These are phyloP conservation scores for Anticlea derivata DNA, from an alignment of 2,888 invertebrate species.

Conservation along the genomic window DNA sequence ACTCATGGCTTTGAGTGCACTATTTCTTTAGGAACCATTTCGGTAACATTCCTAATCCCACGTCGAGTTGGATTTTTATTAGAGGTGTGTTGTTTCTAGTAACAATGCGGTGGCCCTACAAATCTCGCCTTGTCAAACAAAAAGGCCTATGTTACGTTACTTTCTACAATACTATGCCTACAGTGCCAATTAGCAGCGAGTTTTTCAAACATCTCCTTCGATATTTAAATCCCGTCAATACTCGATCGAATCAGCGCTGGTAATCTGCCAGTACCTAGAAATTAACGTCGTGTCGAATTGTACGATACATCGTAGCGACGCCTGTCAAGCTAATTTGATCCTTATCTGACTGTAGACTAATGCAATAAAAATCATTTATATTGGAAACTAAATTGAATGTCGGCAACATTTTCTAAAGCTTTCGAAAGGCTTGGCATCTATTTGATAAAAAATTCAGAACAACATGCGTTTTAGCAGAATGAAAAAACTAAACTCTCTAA, in stretches of 20 bases:
- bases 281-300: slow-evolving; percentile 18
- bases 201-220: neutral
- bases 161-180: neutral
- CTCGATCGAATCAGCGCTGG: slow-evolving; percentile 26
- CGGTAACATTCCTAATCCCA: neutral
- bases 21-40: too few relatives aligned
- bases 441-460: too few relatives aligned
- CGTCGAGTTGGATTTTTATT: too few relatives aligned
- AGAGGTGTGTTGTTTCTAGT: neutral
- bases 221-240: slow-evolving; percentile 22
- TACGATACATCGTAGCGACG: slow-evolving; percentile 4
- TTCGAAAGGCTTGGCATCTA: neutral
- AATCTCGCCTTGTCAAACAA: too few relatives aligned
- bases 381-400: slow-evolving; percentile 1
- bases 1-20: too few relatives aligned
- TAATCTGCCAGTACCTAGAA: slow-evolving; percentile 23
- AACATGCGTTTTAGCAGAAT: too few relatives aligned
- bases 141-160: neutral
- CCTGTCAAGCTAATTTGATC: slow-evolving; percentile 5
- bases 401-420: neutral
- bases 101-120: too few relatives aligned
- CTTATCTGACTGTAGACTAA: neutral
- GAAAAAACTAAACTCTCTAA: too few relatives aligned
- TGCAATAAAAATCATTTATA: neutral
- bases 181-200: slow-evolving; percentile 1